Base-by-base conservation (phyloP, 2,888 invertebrate species). In the Tetranychus piercei region DNA sequence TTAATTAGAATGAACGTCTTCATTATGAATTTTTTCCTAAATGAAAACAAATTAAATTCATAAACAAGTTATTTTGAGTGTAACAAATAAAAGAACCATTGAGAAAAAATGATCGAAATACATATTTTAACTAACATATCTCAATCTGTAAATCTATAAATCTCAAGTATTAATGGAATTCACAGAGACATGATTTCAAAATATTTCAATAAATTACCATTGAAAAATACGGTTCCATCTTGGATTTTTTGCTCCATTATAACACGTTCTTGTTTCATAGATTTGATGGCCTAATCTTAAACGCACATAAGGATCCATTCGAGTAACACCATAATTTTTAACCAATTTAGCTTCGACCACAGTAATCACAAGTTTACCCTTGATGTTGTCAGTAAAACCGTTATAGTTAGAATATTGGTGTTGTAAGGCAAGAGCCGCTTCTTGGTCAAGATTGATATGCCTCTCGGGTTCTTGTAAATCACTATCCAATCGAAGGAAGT, bases 281-380 rank as follows among this genome's bases (percentile, higher is more conserved):
- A 94, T 90, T 80, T 90, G 89, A 83, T 95, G 94, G 0, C 95
- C 97, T 43, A 96, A 89, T 78, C 94, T 87, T 75, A 97, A 83
- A 75, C 96, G 87, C 55, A 92, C 93, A 82, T 96, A 97, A 0
- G 95, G 95, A 83, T 96, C 95, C 95, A 95, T 96, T 76, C 92
- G 87, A 1, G 92, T 90, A 81, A 95, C 85, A 11, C 94, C 94
- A 86, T 95, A 95, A 83, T 95, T 95, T 84, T 94, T 94, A 9
- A 89, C 89, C 76, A 95, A 85, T 84, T 92, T 92, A 4, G 94
- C 94, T 86, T 88, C 79, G 74, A 80, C 79, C 74, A 75, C 65
- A 4, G 77, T 76, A 15, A 77, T 73, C 22, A 69, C 76, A 15
- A 77, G 70, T 65, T 73, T 73, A 20, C 75, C 75, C 34, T 44